phyloP scores from a whole-genome alignment of 1,140 invertebrate genomes.

The Centruroides vittatus region DNA sequence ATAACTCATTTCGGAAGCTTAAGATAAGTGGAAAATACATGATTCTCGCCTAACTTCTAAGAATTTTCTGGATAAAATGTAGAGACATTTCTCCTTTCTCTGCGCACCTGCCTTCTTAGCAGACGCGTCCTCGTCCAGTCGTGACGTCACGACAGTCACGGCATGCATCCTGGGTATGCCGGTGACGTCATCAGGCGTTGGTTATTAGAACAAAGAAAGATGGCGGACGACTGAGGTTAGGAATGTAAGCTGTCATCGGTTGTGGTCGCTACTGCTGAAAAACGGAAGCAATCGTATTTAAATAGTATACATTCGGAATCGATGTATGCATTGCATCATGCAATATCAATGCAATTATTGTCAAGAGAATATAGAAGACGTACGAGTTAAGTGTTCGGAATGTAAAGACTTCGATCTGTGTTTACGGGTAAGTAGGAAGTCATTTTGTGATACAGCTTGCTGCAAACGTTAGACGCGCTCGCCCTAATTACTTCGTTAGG shows the following conservation, averaged over 20 bases:
- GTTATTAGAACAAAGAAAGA: background rate
- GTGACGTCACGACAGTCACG: no score
- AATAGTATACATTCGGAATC: background rate
- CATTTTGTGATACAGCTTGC: background rate
- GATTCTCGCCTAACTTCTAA: no score
- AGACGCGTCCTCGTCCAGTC: background rate
- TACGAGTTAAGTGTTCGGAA: slow-evolving; percentile 71
- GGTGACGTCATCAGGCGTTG: background rate
- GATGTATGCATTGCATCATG: slow-evolving; percentile 32
- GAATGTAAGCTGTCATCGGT: no score
- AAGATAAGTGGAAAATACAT: no score
- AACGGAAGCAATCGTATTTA: no score
- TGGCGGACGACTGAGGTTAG: background rate
- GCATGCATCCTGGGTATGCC: background rate
- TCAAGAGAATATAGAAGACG: slow-evolving; percentile 70
- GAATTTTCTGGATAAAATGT: no score
- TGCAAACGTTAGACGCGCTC: no score
- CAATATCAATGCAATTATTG: slow-evolving; percentile 79
- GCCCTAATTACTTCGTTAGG: no score
- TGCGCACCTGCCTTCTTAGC: background rate
- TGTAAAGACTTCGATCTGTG: slow-evolving; percentile 60
- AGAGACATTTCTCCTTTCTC: no score
- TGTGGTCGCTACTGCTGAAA: no score
- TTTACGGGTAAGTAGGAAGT: slow-evolving; percentile 54
- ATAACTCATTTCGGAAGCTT: no score